phyloP scores from a whole-genome alignment of 2,797 vertebrate genomes.

The Ctenopoma kingsleyae region DNA sequence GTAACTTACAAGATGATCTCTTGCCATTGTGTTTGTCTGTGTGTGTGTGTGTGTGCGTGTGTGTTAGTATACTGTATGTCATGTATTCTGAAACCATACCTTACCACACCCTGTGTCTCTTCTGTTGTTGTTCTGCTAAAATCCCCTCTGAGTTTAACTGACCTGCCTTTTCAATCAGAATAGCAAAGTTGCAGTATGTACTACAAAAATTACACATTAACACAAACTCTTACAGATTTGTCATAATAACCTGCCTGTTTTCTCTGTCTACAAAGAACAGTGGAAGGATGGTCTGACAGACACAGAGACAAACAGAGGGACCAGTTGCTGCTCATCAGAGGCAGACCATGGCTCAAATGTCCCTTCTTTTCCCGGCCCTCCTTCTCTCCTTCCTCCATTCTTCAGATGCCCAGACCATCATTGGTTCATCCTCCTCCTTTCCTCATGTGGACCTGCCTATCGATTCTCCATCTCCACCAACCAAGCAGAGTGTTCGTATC shows the following conservation, averaged over 20 bases:
- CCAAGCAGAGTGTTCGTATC: conserved; percentile 57
- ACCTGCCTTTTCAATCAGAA: conserved; percentile 59
- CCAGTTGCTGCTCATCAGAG: conserved; percentile 47
- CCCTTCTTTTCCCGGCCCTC: conserved; percentile 65
- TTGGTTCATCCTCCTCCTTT: conserved; percentile 66
- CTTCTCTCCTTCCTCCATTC: conserved; percentile 65
- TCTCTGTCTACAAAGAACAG: conserved; percentile 52
- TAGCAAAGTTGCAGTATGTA: conserved; percentile 10
- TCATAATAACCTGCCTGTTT: conserved; percentile 16
- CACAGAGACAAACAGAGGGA: conserved; percentile 38
- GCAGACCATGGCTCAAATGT: conserved; percentile 65
- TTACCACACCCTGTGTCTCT: conserved; percentile 48
- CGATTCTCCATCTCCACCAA: conserved; percentile 50
- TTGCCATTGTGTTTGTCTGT: conserved; percentile 26
- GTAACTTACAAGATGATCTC: conserved; percentile 33
- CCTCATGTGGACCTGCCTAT: conserved; percentile 42
- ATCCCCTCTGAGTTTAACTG: conserved; percentile 48
- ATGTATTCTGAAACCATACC: conserved; percentile 66
- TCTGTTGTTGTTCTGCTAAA: conserved; percentile 45
- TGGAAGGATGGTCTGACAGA: conserved; percentile 74
- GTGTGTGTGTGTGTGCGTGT: neutral
- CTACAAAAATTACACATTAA: conserved; percentile 23
- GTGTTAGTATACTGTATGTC: conserved; percentile 1
- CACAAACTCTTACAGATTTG: conserved; percentile 5
- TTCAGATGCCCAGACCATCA: conserved; percentile 69